A percentile compares a stretch with the other conserved stretches of the same genome.
phyloP scores from a whole-genome alignment of 1,140 invertebrate genomes.

The Geopemphigus sp. region DNA sequence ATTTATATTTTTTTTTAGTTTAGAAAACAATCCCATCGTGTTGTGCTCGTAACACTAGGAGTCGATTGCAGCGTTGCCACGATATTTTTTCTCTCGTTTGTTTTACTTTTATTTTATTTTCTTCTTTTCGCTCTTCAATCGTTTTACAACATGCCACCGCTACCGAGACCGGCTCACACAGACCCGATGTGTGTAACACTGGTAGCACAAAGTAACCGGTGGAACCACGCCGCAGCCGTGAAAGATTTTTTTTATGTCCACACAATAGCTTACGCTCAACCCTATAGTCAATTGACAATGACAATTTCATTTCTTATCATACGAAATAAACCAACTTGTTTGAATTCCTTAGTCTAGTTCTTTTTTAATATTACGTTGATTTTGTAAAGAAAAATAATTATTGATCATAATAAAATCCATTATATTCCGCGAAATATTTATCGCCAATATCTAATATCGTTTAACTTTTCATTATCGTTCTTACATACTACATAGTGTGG shows the following conservation, averaged over 20 bases:
- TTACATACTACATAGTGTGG: not conserved
- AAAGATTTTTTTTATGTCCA: slow-evolving; percentile 21
- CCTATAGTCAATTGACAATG: slow-evolving; percentile 14
- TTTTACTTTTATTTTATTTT: slow-evolving; percentile 47
- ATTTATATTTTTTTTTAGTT: slow-evolving; percentile 20
- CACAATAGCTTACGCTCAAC: slow-evolving; percentile 6
- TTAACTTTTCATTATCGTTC: not conserved
- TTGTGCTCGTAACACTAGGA: slow-evolving; percentile 45
- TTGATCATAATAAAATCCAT: not conserved
- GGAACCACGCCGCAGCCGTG: not conserved
- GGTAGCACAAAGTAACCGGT: slow-evolving; percentile 34
- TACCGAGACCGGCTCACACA: not conserved
- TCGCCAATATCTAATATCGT: not conserved
- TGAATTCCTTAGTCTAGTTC: not conserved
- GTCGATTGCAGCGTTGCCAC: slow-evolving; percentile 33
- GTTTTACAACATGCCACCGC: slow-evolving; percentile 17
- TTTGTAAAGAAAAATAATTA: slow-evolving; percentile 1
- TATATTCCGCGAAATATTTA: slow-evolving; percentile 17
- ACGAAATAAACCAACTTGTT: not conserved
- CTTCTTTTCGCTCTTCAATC: slow-evolving; percentile 37
- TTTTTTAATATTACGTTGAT: not conserved
- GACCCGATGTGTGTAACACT: slow-evolving; percentile 33
- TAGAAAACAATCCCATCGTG: slow-evolving; percentile 49
- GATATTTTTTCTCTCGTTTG: slow-evolving; percentile 20
- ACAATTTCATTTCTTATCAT: slow-evolving; percentile 28